phyloP scores from a whole-genome alignment of 2,888 invertebrate species.

The Corbicula japonica region DNA sequence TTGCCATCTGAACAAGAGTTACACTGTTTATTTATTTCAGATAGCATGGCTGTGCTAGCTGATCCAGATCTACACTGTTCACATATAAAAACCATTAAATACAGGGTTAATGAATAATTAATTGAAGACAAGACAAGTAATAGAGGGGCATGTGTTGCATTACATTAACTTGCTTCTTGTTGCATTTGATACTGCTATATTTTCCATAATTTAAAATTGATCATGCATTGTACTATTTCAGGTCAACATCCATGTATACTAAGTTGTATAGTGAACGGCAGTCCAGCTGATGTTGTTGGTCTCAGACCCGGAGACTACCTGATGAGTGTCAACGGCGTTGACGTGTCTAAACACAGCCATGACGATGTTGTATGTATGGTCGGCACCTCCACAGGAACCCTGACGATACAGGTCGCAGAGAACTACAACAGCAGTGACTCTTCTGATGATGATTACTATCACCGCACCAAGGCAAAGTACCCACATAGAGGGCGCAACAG shows the following conservation, averaged over 20 bases:
- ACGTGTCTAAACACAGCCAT: slow-evolving; percentile 96
- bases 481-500: slow-evolving; percentile 75
- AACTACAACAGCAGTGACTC: slow-evolving; percentile 93
- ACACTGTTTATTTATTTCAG: too few relatives aligned
- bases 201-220: too few relatives aligned
- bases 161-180: too few relatives aligned
- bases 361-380: slow-evolving; percentile 97
- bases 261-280: slow-evolving; percentile 95
- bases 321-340: slow-evolving; percentile 95
- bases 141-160: too few relatives aligned
- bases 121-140: too few relatives aligned
- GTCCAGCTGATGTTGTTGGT: slow-evolving; percentile 96
- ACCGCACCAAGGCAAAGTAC: slow-evolving; percentile 85
- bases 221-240: slow-evolving; percentile 2
- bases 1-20: too few relatives aligned
- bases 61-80: too few relatives aligned
- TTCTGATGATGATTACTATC: slow-evolving; percentile 90
- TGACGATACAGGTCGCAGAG: slow-evolving; percentile 84
- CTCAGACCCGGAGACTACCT: slow-evolving; percentile 96
- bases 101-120: too few relatives aligned
- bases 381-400: slow-evolving; percentile 92
- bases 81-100: too few relatives aligned
- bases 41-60: too few relatives aligned
- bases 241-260: slow-evolving; percentile 98
- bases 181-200: too few relatives aligned